These are phyloP conservation scores for Uropetala carovei DNA, from an alignment of 2,888 invertebrate species.

Conservation along the genomic window DNA sequence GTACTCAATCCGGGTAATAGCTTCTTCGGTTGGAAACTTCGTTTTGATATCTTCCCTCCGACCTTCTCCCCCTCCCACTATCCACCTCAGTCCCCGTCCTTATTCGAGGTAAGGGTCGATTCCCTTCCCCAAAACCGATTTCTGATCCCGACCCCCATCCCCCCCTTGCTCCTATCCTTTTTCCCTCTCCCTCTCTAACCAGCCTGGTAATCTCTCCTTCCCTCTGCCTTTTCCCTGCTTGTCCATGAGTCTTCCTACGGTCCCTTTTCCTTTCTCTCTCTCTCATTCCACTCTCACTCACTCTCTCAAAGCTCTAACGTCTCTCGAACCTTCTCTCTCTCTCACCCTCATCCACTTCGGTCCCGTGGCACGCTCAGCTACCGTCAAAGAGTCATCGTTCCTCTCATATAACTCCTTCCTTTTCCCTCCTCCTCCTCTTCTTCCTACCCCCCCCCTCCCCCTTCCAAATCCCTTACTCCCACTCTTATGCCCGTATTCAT, in stretches of 20 bases:
- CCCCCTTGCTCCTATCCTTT: neutral
- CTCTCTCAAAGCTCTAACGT: neutral
- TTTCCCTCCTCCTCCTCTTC: neutral
- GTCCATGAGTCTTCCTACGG: neutral
- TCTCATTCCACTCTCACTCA: neutral
- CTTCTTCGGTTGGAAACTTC: constrained; percentile 21
- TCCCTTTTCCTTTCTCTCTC: neutral
- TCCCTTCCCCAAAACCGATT: neutral
- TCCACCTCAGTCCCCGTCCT: too few relatives aligned
- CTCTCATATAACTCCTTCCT: neutral
- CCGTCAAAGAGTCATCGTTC: constrained; percentile 6
- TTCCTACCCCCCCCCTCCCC: neutral
- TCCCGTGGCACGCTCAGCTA: neutral
- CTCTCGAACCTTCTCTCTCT: neutral
- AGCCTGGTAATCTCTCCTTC: neutral
- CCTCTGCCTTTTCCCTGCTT: neutral
- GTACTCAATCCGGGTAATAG: constrained; percentile 9
- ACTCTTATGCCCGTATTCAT: neutral
- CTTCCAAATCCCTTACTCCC: constrained; percentile 10
- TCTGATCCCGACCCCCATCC: neutral
- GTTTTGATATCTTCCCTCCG: neutral
- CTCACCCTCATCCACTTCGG: neutral
- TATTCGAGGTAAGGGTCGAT: neutral
- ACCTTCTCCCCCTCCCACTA: neutral
- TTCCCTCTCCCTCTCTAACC: neutral